A percentile compares a stretch with the other conserved stretches of the same genome.
phyloP scores from a whole-genome alignment of 1,140 invertebrate genomes.

The Gonatopus flavifemur region DNA sequence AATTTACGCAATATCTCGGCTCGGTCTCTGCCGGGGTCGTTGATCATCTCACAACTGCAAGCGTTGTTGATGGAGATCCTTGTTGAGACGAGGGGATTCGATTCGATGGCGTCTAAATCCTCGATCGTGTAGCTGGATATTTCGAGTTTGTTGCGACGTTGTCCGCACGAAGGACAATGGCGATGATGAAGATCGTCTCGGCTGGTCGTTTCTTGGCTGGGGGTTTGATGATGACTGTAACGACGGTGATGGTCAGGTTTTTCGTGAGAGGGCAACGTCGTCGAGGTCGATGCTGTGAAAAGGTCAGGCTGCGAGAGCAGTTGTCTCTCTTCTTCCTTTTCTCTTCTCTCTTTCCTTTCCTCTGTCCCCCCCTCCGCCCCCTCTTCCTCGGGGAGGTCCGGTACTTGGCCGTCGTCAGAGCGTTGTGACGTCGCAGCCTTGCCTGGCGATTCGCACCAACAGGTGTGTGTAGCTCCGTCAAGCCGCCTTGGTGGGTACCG shows the following conservation, averaged over 20 bases:
- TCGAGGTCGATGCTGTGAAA: conserved; percentile 41
- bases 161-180: conserved; percentile 41
- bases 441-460: conserved; percentile 55
- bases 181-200: conserved; percentile 24
- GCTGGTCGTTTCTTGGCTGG: too few relatives aligned
- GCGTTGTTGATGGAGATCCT: conserved; percentile 25
- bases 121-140: conserved; percentile 53
- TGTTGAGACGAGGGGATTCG: conserved; percentile 32
- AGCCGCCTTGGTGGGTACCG: conserved; percentile 59
- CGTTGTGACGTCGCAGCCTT: conserved; percentile 54
- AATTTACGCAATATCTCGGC: conserved; percentile 35
- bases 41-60: conserved; percentile 27
- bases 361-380: too few relatives aligned
- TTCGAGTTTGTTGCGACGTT: conserved; percentile 39
- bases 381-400: conserved; percentile 36
- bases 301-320: conserved; percentile 54
- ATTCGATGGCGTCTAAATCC: conserved; percentile 49
- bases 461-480: conserved; percentile 59
- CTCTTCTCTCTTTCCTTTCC: too few relatives aligned
- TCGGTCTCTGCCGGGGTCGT: conserved; percentile 5
- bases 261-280: conserved; percentile 17
- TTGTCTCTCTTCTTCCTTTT: too few relatives aligned
- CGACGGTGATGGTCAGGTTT: conserved; percentile 6
- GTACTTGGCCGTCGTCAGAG: conserved; percentile 55
- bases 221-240: conserved; percentile 15